Percentiles rank a stretch among this genome's conserved stretches.
Evolutionary conservation across 1,140 invertebrate species (phyloP).

Genomic region (Luehdorfia chinensis): DNA sequence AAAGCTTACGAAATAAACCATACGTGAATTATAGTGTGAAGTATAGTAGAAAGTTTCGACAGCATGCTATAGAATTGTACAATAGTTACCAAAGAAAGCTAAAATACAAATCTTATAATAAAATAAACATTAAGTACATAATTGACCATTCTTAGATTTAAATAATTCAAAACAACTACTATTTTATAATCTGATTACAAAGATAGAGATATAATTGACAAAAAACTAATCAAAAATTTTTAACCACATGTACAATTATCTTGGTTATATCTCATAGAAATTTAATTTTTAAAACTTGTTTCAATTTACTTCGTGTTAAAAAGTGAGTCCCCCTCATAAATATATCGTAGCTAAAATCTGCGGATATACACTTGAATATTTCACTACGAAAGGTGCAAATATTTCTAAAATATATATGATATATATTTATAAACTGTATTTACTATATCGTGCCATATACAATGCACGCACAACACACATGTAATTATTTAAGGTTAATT

Average conservation of each 20-base stretch:
- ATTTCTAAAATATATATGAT: slow-evolving; percentile 74
- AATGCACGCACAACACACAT: slow-evolving; percentile 67
- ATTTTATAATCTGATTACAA: slow-evolving; percentile 56
- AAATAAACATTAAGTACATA: slow-evolving; percentile 65
- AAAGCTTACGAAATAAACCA: too few species aligned
- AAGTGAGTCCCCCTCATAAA: slow-evolving; percentile 40
- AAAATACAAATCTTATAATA: slow-evolving; percentile 18
- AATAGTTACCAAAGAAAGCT: slow-evolving; percentile 20
- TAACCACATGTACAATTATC: slow-evolving; percentile 39
- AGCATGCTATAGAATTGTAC: slow-evolving; percentile 1
- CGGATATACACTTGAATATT: slow-evolving; percentile 69
- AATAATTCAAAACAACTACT: slow-evolving; percentile 73
- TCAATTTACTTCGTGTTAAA: slow-evolving; percentile 30
- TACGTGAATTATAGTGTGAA: too few species aligned
- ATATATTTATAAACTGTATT: slow-evolving; percentile 68
- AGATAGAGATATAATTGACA: slow-evolving; percentile 72
- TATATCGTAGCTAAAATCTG: slow-evolving; percentile 63
- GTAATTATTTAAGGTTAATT: slow-evolving; percentile 29
- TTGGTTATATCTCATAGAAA: slow-evolving; percentile 46
- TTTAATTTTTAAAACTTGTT: slow-evolving; percentile 37
- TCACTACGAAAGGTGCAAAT: slow-evolving; percentile 74
- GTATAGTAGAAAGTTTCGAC: neutral
- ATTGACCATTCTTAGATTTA: slow-evolving; percentile 74
- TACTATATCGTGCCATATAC: slow-evolving; percentile 67
- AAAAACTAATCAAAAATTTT: slow-evolving; percentile 69